These are phyloP conservation scores for Pecten maximus DNA, from an alignment of 2,888 invertebrate species.

Conservation along the genomic window DNA sequence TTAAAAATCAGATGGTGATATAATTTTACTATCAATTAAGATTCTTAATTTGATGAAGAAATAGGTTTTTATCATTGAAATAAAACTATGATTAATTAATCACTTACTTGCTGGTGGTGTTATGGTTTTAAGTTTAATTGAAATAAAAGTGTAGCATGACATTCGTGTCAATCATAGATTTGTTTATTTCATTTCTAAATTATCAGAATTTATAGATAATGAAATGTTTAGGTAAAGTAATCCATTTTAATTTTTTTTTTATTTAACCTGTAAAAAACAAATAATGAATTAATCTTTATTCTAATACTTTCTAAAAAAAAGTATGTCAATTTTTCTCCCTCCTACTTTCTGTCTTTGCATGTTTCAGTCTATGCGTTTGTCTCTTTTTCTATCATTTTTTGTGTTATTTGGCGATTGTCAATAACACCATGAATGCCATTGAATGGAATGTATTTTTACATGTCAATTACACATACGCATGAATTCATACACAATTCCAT, in stretches of 20 bases:
- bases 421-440: too few relatives aligned
- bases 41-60: neutral
- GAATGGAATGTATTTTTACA: too few relatives aligned
- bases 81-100: neutral
- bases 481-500: too few relatives aligned
- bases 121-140: neutral
- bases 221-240: neutral
- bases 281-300: neutral
- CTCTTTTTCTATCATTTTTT: neutral
- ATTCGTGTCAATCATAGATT: neutral
- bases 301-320: neutral
- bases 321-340: neutral
- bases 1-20: neutral
- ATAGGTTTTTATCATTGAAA: conserved; percentile 15
- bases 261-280: neutral
- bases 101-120: neutral
- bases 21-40: conserved; percentile 5
- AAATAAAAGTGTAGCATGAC: neutral
- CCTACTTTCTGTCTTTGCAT: neutral
- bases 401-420: too few relatives aligned
- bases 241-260: neutral
- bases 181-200: neutral
- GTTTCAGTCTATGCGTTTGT: neutral
- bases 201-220: neutral
- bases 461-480: too few relatives aligned